These are phyloP conservation scores for Steatocranus sp. DNA, from an alignment of 2,797 vertebrate species.

Conservation along the genomic window DNA sequence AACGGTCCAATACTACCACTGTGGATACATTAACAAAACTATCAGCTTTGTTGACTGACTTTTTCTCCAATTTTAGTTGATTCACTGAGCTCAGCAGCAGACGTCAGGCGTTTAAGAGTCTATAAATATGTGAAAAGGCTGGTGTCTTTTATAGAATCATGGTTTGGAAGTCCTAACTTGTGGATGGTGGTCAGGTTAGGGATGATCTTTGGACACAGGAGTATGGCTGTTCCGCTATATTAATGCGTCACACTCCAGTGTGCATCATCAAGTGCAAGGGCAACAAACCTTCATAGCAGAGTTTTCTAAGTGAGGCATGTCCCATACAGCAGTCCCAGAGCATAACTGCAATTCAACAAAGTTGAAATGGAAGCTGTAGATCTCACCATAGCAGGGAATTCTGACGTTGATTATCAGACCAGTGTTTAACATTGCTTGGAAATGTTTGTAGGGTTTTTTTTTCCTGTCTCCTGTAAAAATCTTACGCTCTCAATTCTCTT, in stretches of 20 bases:
- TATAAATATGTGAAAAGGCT: not conserved
- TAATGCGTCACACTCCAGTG: not conserved
- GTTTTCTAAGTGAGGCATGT: not conserved
- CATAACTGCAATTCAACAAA: not conserved
- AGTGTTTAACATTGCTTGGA: not conserved
- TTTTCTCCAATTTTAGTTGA: not conserved
- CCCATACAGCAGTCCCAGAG: not conserved
- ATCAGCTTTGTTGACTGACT: not conserved
- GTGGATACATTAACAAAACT: not conserved
- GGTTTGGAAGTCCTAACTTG: not conserved
- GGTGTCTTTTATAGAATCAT: not conserved
- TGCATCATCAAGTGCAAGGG: not conserved
- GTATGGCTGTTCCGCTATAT: not conserved
- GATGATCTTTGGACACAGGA: not conserved
- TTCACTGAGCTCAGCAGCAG: not conserved
- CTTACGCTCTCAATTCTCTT: not conserved
- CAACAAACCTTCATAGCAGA: not conserved
- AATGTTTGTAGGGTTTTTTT: not conserved
- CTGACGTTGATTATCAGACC: not conserved
- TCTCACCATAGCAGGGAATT: not conserved
- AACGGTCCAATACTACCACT: not conserved
- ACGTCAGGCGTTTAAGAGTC: not conserved
- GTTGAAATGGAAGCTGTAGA: not conserved
- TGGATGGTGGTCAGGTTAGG: not conserved
- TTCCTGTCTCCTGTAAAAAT: not conserved